Conservation (phyloP, 2,797 vertebrate genomes). For the Alauda arvensis region DNA sequence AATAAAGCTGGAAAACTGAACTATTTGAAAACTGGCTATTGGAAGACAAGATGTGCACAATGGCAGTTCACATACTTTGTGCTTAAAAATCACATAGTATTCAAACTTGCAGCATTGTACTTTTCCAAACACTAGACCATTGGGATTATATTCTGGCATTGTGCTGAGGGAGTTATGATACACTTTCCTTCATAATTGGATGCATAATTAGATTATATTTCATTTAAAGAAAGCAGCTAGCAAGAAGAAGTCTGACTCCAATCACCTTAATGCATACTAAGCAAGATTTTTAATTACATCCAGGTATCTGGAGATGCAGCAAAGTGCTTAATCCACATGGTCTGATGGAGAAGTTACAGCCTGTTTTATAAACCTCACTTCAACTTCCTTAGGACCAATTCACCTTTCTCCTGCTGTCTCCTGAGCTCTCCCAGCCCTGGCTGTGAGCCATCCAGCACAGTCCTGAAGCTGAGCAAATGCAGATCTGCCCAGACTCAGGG, state of each 20-base stretch:
- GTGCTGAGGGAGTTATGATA: background rate
- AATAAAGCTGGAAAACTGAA: background rate
- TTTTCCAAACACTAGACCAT: background rate
- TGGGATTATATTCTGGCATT: background rate
- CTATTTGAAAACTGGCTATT: background rate
- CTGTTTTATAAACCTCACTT: background rate
- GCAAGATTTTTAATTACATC: background rate
- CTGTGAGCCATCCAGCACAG: background rate
- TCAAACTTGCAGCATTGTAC: background rate
- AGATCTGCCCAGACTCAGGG: background rate
- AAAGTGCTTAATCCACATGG: background rate
- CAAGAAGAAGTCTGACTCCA: background rate
- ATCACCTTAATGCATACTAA: background rate
- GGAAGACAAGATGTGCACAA: background rate
- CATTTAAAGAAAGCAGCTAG: background rate
- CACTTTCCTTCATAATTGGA: background rate
- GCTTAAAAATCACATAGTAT: background rate
- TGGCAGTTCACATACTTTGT: background rate
- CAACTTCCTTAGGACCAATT: background rate
- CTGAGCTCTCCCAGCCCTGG: background rate
- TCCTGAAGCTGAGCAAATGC: background rate
- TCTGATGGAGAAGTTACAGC: background rate
- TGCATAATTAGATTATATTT: background rate
- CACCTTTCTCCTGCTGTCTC: background rate
- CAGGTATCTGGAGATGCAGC: background rate